Base-by-base conservation (phyloP, 2,797 vertebrate genomes). In the Dromococcyx pavoninus region DNA sequence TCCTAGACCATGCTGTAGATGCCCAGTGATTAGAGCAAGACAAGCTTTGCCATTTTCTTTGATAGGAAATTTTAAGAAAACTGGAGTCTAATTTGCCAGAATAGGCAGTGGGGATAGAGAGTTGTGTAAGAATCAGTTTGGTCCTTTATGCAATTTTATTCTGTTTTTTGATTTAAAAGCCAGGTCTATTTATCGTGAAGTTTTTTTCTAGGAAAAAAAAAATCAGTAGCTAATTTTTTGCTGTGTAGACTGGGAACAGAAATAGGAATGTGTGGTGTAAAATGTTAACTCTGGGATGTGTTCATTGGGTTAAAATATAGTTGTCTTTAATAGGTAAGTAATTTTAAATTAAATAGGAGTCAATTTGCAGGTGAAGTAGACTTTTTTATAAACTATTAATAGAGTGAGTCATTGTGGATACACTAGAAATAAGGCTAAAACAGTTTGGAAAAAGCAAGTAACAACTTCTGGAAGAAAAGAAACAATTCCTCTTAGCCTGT, bases 271-370 rank as follows among this genome's bases (percentile, higher is more conserved):
- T 21, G 9, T 46, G 23, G 16, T 48, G 11, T 64, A 48, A 72
- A 69, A 76, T 46, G 35, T n/a, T 67, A 86, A 67, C 43, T 72
- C 30, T 72, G 60, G 8, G n/a, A 3, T 44, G 8, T 24, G 8
- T 46, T 65, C 14, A 2, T 30, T 51, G n/a, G 27, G 65, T 87
- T 87, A 28, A 83, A 93, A 82, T 66, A 12, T 11, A 65, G 64
- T 76, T 94, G 30, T 75, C 11, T 33, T 84, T 64, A 58, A 30
- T n/a, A n/a, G 85, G 11, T 23, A 21, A 86, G 9, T 50, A n/a
- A 58, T 91, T 91, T 77, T n/a, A 92, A 92, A 83, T 83, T 86
- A 89, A 91, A 70, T 53, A 80, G 44, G 23, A 83, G 22, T 17
- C 41, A 87, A 35, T 33, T 87, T 83, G 44, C 13, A 80, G 41